These are phyloP conservation scores for Drosophila sp. DNA, from an alignment of 1,140 invertebrate genomes.

Conservation along the genomic window DNA sequence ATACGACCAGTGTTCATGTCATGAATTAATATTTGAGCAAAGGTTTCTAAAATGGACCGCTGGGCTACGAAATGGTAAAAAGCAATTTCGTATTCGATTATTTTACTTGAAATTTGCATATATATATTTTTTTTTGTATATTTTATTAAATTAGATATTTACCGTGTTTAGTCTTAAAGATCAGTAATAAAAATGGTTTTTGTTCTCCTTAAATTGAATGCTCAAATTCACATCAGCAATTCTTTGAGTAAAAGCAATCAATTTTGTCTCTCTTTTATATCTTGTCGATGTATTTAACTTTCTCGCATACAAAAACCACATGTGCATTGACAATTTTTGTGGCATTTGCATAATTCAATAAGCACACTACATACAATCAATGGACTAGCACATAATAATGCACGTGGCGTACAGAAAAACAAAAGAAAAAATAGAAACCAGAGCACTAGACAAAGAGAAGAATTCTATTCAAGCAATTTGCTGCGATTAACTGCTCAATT, in stretches of 20 bases:
- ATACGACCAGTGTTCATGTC: too few relatives aligned
- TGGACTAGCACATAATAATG: constrained; percentile 62
- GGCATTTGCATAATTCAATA: constrained; percentile 77
- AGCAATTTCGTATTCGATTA: too few relatives aligned
- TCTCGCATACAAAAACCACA: constrained; percentile 29
- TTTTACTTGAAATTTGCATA: too few relatives aligned
- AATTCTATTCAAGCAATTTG: constrained; percentile 78
- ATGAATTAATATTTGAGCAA: too few relatives aligned
- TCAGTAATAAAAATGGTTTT: neutral
- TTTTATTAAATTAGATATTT: too few relatives aligned
- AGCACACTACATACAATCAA: constrained; percentile 66
- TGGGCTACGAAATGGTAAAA: too few relatives aligned
- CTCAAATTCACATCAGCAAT: neutral
- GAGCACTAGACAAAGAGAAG: constrained; percentile 21
- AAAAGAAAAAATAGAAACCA: constrained; percentile 2
- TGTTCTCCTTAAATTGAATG: neutral
- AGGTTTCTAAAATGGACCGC: too few relatives aligned
- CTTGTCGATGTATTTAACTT: constrained; percentile 50
- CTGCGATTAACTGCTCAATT: constrained; percentile 81
- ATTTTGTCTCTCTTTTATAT: constrained; percentile 64
- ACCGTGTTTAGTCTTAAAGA: too few relatives aligned
- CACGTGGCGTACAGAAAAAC: constrained; percentile 29
- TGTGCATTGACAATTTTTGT: constrained; percentile 62
- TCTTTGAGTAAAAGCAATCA: constrained; percentile 48
- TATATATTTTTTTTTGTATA: too few relatives aligned